Evolutionary conservation across 2,797 vertebrate genomes (phyloP).

Genomic region (Calcarius lapponicus): DNA sequence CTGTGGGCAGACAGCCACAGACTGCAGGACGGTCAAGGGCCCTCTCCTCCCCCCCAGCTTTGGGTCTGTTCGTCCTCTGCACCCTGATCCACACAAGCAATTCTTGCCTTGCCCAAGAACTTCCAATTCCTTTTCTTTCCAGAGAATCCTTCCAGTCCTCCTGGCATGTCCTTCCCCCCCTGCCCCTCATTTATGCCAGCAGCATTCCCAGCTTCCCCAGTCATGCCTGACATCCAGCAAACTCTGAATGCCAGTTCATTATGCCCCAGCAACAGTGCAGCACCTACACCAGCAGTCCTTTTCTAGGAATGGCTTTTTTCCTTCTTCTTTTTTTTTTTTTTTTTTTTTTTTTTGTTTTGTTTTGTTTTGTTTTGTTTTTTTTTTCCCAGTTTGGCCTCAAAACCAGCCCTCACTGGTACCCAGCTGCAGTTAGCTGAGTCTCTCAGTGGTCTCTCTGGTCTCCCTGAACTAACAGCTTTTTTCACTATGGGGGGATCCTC

Average conservation of each 20-base stretch:
- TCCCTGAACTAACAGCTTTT: background rate
- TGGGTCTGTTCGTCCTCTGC: background rate
- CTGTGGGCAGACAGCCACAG: background rate
- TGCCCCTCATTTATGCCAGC: background rate
- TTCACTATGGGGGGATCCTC: background rate
- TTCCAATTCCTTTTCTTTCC: background rate
- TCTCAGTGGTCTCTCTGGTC: background rate
- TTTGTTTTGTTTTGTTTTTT: background rate
- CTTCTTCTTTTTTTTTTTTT: rapidly evolving
- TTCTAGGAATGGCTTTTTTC: background rate
- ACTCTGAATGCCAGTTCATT: background rate
- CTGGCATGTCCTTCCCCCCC: background rate
- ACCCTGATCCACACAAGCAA: background rate
- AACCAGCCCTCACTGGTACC: background rate
- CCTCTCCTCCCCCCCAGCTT: background rate
- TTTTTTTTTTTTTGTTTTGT: background rate
- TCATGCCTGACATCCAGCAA: background rate
- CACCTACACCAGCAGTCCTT: background rate
- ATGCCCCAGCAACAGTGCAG: background rate
- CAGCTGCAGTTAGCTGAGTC: background rate
- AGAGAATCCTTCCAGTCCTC: background rate
- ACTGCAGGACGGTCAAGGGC: background rate
- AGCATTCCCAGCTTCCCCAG: background rate
- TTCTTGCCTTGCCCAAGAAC: background rate
- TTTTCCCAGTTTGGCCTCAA: background rate